phyloP scores from a whole-genome alignment of 2,888 invertebrate genomes.

The Thecocarcelia acutangulata region DNA sequence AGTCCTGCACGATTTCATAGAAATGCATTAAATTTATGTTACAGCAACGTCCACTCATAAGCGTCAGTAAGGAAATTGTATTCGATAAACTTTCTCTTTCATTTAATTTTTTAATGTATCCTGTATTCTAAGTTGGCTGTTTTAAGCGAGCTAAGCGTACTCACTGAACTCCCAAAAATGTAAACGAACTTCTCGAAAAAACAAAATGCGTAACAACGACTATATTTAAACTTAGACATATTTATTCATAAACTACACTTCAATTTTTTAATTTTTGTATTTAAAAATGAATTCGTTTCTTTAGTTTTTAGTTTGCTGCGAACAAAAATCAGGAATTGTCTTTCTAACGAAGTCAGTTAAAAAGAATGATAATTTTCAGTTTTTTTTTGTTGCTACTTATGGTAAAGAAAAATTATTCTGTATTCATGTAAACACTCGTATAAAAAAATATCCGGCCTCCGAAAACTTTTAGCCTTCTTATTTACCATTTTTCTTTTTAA shows the following conservation, averaged over 20 bases:
- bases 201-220: constrained; percentile 27
- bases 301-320: background rate
- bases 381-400: constrained; percentile 32
- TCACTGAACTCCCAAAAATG: constrained; percentile 1
- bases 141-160: constrained; percentile 44
- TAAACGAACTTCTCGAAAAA: constrained; percentile 30
- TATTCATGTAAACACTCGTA: constrained; percentile 42
- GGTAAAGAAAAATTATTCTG: constrained; percentile 46
- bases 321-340: constrained; percentile 53
- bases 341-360: constrained; percentile 21
- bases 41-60: constrained; percentile 9
- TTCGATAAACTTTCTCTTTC: constrained; percentile 14
- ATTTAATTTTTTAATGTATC: constrained; percentile 17
- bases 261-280: background rate
- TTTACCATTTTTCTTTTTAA: background rate
- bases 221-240: constrained; percentile 32
- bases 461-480: background rate
- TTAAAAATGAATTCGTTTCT: background rate
- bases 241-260: no score
- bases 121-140: constrained; percentile 49
- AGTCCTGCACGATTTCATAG: constrained; percentile 82
- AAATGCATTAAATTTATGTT: constrained; percentile 77
- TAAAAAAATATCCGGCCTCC: background rate
- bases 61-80: background rate
- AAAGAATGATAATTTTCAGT: background rate